Percentiles rank a stretch among this genome's conserved stretches.
Evolutionary conservation across 2,888 invertebrate species (phyloP).

Genomic region (Lamproptera curius): DNA sequence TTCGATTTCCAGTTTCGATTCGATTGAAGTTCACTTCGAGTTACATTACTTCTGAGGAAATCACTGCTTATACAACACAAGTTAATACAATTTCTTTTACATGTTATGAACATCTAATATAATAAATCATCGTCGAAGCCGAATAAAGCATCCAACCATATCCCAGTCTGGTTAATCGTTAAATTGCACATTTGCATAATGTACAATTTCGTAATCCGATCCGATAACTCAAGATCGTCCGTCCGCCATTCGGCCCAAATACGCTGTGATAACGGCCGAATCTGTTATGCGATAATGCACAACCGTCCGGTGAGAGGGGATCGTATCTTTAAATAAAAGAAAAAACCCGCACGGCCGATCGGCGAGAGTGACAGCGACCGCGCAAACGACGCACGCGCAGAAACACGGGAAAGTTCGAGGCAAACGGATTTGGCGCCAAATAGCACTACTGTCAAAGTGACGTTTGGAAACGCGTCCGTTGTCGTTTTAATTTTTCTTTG

Average conservation of each 20-base stretch:
- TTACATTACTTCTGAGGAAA: no score
- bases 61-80: no score
- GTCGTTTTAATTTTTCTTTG: neutral
- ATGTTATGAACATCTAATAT: neutral
- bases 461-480: conserved; percentile 9
- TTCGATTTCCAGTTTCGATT: no score
- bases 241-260: conserved; percentile 42
- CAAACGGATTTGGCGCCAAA: conserved; percentile 44
- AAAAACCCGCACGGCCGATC: conserved; percentile 45
- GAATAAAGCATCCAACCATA: neutral
- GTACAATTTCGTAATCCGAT: conserved; percentile 17
- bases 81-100: no score
- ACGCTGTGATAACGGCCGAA: conserved; percentile 52
- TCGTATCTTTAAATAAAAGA: conserved; percentile 64
- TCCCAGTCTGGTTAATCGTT: neutral
- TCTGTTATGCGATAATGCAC: conserved; percentile 58
- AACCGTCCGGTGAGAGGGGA: conserved; percentile 56
- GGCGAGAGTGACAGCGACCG: conserved; percentile 67
- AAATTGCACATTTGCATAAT: neutral
- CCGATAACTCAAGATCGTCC: conserved; percentile 18
- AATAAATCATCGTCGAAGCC: neutral
- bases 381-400: conserved; percentile 44
- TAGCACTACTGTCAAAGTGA: conserved; percentile 15
- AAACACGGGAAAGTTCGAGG: conserved; percentile 50
- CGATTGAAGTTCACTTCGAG: no score